Base-by-base conservation (phyloP, 2,888 invertebrate genomes). In the Ecliptopera silaceata region DNA sequence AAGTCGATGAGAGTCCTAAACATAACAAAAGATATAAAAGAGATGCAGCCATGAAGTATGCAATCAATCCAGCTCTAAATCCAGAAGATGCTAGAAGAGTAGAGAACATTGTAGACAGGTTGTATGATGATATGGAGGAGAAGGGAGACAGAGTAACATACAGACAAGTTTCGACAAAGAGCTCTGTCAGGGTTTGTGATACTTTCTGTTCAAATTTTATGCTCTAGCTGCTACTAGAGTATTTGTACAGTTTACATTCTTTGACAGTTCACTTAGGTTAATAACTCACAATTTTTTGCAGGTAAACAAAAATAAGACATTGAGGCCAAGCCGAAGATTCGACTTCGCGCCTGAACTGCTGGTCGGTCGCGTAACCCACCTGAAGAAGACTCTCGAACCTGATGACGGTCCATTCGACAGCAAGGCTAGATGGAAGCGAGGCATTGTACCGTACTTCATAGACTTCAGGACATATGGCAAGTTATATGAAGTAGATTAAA, bases 401-500 rank as follows among this genome's bases (percentile, higher is more conserved):
- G 53, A 50, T 1, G 42, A 42, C 0, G 36, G 12, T 20, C 43
- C 63, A 0, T 74, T 78, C 70, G 72, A 64, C n/a, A 82, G 82
- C 58, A 65, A 70, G 13, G 63, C 66, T 0, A 63, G 73, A 2
- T 89, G 87, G 82, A 75, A 68, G 13, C 73, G 80, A 43, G 88
- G 84, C 32, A 84, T 90, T 2, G 68, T 90, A 1, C 89, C 89
- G 0, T 90, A 79, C 57, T 89, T 80, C 54, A 87, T 89, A 10
- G 88, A 90, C 55, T 69, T 84, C 1, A 87, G 74, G 53, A 85
- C 83, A 26, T 89, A 90, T 53, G 89, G 89, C 84, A 49, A 63
- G 31, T 20, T 15, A 8, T 15, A 15, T 8, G 36, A 36, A n/a
- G n/a, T n/a, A n/a, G n/a, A n/a, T n/a, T n/a, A n/a, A n/a, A n/a